A percentile compares a stretch with the other conserved stretches of the same genome.
Evolutionary conservation across 2,888 invertebrate species (phyloP).

Genomic region (Platycheirus albimanus): DNA sequence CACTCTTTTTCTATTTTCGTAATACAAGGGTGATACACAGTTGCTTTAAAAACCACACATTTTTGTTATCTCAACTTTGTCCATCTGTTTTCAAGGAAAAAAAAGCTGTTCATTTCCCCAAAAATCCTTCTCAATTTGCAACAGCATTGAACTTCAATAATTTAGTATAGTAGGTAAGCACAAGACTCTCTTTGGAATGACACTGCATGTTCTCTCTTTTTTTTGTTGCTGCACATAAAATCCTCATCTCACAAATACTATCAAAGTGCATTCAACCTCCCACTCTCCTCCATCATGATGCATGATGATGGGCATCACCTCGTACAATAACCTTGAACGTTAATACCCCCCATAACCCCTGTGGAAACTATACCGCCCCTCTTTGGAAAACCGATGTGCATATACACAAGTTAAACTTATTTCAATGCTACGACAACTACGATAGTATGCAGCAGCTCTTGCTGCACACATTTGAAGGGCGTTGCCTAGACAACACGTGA

Average conservation of each 20-base stretch:
- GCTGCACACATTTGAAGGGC: conserved; percentile 69
- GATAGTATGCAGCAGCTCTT: too few species aligned
- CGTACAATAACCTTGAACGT: conserved; percentile 73
- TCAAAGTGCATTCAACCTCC: conserved; percentile 66
- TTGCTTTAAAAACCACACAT: conserved; percentile 2
- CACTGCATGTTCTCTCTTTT: conserved; percentile 15
- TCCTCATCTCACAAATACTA: conserved; percentile 62
- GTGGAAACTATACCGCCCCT: not conserved
- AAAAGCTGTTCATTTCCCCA: conserved; percentile 13
- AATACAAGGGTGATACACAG: too few species aligned
- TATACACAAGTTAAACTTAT: conserved; percentile 50
- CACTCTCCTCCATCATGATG: not conserved
- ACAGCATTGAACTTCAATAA: conserved; percentile 17
- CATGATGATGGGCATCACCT: conserved; percentile 11
- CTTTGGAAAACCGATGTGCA: conserved; percentile 11
- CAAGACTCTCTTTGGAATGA: too few species aligned
- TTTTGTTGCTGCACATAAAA: conserved; percentile 4
- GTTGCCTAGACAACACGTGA: conserved; percentile 75
- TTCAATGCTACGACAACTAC: conserved; percentile 43
- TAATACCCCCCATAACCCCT: conserved; percentile 9
- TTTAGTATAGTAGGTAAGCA: too few species aligned
- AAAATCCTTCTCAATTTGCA: conserved; percentile 1
- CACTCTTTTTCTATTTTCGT: too few species aligned
- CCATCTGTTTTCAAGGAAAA: conserved; percentile 24
- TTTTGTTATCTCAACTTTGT: not conserved